Evolutionary conservation across 1,140 invertebrate species (phyloP), one percentile per base, ranked within the genome.

Genomic region (Homarus americanus): DNA sequence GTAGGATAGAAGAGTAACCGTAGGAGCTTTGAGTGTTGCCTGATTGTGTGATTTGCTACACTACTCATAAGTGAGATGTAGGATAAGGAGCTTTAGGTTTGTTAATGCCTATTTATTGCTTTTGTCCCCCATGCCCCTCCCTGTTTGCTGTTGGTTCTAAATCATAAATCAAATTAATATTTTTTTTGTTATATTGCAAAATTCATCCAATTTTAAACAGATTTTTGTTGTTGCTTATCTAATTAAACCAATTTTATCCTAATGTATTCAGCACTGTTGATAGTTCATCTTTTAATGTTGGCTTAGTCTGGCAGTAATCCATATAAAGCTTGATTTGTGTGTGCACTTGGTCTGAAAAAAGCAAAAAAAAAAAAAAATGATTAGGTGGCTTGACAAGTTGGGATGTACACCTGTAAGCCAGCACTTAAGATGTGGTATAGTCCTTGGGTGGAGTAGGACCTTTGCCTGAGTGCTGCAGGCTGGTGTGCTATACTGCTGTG

Each of bases 241-340:
- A 66, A 75, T 17, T 36, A 75, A 9, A 12, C 49, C 32, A 69
- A 41, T 75, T 66, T n/a, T 20, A 44, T 32, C 49, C 34, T 75
- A 75, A 36, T 85, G 10, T 53, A 85, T 85, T 24, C 44, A 85
- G 76, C 76, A 79, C 32, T 79, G 44, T 36, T 85, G 41, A 85
- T 85, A 73, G 49, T 72, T 41, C 40, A 69, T 28, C 20, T 79
- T 53, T 36, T 73, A 9, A 75, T 53, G 75, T 36, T 75, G 72
- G 69, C 69, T 85, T 28, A 73, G 83, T 73, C 75, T 85, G 83
- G 40, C 72, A 73, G 44, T 66, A 53, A 75, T 44, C 38, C n/a
- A 24, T 44, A 28, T 58, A 34, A 78, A 87, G 85, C 75, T 87
- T 79, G 72, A 58, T 44, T 78, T 87, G 85, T 87, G 84, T 85